Percentiles rank a stretch among this genome's conserved stretches.
phyloP scores from a whole-genome alignment of 2,888 invertebrate species.

The Caenorhabditis parvicauda region DNA sequence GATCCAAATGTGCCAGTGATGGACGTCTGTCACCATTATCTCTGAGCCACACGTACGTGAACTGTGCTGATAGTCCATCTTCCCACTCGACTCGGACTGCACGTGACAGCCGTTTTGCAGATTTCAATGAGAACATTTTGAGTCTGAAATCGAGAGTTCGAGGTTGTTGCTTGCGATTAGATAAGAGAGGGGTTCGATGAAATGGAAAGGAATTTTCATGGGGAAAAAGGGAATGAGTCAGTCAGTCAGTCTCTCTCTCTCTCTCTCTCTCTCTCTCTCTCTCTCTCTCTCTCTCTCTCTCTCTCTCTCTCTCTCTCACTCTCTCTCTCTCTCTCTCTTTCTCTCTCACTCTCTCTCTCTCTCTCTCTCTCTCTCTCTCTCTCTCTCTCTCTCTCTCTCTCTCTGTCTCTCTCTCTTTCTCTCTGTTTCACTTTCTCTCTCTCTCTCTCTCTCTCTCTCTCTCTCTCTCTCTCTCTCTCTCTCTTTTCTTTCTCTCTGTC shows the following conservation, averaged over 20 bases:
- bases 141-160: no score
- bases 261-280: not conserved
- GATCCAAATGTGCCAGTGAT: constrained; percentile 47
- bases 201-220: no score
- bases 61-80: constrained; percentile 43
- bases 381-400: constrained; percentile 3
- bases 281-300: not conserved
- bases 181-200: no score
- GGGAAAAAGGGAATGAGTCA: no score
- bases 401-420: not conserved
- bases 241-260: constrained; percentile 2
- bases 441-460: not conserved
- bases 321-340: not conserved
- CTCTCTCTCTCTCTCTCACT: not conserved
- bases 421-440: not conserved
- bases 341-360: not conserved
- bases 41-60: constrained; percentile 50
- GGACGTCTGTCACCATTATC: constrained; percentile 44
- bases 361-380: not conserved
- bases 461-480: not conserved
- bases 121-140: constrained; percentile 27
- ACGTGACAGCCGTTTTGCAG: constrained; percentile 36
- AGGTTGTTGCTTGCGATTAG: no score
- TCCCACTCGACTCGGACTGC: constrained; percentile 49
- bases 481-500: not conserved